Base-by-base conservation (phyloP, 2,113 vertebrate genomes). In the Mellivora capensis region DNA sequence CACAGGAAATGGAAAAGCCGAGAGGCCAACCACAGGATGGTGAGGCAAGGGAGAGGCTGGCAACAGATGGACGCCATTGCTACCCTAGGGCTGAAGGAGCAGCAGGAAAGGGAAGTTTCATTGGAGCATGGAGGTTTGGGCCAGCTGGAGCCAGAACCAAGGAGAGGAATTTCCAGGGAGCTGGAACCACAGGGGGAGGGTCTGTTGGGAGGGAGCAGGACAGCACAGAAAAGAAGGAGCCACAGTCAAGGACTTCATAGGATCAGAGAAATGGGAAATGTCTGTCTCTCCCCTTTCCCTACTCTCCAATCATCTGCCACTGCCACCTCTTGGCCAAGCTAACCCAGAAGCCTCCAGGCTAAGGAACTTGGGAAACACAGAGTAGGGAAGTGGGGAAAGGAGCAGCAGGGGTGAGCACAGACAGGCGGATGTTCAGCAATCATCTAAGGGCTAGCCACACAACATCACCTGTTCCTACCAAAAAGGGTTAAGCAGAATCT, bases 1-100 rank as follows among this genome's bases (percentile, higher is more conserved):
- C 57, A 71, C 54, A 49, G 89, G 95, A 97, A 97, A 77, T 91
- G 90, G 82, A 89, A 95, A 97, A 39, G 52, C 72, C 93, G 44
- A 96, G 93, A 64, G 21, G 44, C 59, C 93, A 59, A 87, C 86
- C 29, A 52, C 47, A 81, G 88, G 72, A 67, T 23, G 49, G 20
- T 67, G 67, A 93, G 62, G 57, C 25, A 62, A 49, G 59, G 39
- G 79, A 37, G 42, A 90, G 39, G 79, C 61, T 27, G 44, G 71
- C 61, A 34, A 59, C 31, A 47, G 76, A 29, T n/a, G 52, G 57
- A 71, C 61, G 44, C 47, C 15, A 42, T 39, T 6, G 44, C 62
- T 34, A n/a, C 25, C 11, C 64, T 7, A 27, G 49, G 54, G n/a
- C 57, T 44, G 21, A 82, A 87, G n/a, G 8, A 52, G 72, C 34